A percentile compares a stretch with the other conserved stretches of the same genome.
phyloP scores from a whole-genome alignment of 1,140 invertebrate species.

The Eriosoma lanigerum region DNA sequence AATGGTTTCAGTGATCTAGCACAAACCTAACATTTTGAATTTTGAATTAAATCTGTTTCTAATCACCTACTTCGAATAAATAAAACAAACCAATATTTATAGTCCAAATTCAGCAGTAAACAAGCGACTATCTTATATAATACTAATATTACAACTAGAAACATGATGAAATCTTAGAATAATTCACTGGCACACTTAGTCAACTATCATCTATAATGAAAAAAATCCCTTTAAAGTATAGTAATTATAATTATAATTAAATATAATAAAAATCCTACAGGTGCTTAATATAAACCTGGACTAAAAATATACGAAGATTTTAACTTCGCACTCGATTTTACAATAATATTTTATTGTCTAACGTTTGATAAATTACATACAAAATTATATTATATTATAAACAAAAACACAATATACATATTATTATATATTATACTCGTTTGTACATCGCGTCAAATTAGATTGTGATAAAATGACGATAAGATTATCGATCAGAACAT shows the following conservation, averaged over 20 bases:
- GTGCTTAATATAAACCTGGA: not conserved
- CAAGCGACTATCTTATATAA: not conserved
- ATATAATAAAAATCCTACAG: conserved; percentile 14
- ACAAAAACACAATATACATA: not conserved
- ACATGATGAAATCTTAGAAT: too few relatives aligned
- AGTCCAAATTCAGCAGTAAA: not conserved
- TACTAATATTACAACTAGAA: too few relatives aligned
- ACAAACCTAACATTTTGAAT: too few relatives aligned
- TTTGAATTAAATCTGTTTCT: too few relatives aligned
- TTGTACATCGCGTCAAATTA: conserved; percentile 1
- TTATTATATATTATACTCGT: conserved; percentile 18
- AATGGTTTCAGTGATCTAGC: too few relatives aligned
- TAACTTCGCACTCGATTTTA: not conserved
- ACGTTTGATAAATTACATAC: conserved; percentile 40
- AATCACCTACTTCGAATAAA: too few relatives aligned
- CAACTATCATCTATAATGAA: too few relatives aligned
- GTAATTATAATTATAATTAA: not conserved
- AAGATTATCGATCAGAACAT: conserved; percentile 22
- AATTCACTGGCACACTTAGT: too few relatives aligned
- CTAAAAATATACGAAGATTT: not conserved
- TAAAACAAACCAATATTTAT: not conserved
- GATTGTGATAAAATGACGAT: not conserved
- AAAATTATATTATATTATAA: conserved; percentile 26
- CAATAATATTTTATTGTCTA: not conserved
- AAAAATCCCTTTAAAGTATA: too few relatives aligned